A percentile compares a stretch with the other conserved stretches of the same genome.
Conservation (phyloP, 1,140 invertebrate species). For the Luehdorfia chinensis region DNA sequence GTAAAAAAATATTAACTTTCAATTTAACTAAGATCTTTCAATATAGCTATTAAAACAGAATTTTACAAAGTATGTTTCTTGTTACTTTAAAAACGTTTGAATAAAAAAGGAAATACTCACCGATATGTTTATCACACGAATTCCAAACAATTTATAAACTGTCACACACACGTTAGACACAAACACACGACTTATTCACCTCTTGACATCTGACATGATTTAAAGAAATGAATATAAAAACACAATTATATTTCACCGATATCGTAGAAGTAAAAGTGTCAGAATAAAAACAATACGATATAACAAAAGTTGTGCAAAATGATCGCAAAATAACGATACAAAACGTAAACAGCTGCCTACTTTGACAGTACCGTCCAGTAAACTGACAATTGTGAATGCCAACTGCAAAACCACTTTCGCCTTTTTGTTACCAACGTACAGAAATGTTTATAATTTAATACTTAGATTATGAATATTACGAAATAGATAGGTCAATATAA, state of each 20-base stretch:
- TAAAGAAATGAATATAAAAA: conserved; percentile 40
- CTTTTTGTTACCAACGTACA: conserved; percentile 37
- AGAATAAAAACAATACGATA: conserved; percentile 68
- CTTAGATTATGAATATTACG: too few species aligned
- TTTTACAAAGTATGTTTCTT: too few species aligned
- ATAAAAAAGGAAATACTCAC: conserved; percentile 59
- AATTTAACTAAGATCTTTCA: too few species aligned
- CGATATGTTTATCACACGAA: conserved; percentile 68
- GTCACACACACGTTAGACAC: conserved; percentile 69
- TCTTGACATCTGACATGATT: conserved; percentile 74
- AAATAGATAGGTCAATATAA: too few species aligned
- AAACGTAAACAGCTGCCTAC: conserved; percentile 74
- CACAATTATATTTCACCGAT: conserved; percentile 55
- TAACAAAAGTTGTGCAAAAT: conserved; percentile 65
- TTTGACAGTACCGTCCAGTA: conserved; percentile 68
- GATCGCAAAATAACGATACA: conserved; percentile 73
- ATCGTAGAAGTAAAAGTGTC: conserved; percentile 47
- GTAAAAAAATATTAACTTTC: too few species aligned
- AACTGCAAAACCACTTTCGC: conserved; percentile 61
- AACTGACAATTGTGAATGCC: conserved; percentile 66
- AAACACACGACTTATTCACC: conserved; percentile 68
- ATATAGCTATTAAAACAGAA: too few species aligned
- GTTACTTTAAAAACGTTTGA: too few species aligned
- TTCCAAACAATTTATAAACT: conserved; percentile 72
- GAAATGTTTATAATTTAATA: too few species aligned